Conservation (phyloP, 2,113 vertebrate genomes). For the Nerophis lumbriciformis region DNA sequence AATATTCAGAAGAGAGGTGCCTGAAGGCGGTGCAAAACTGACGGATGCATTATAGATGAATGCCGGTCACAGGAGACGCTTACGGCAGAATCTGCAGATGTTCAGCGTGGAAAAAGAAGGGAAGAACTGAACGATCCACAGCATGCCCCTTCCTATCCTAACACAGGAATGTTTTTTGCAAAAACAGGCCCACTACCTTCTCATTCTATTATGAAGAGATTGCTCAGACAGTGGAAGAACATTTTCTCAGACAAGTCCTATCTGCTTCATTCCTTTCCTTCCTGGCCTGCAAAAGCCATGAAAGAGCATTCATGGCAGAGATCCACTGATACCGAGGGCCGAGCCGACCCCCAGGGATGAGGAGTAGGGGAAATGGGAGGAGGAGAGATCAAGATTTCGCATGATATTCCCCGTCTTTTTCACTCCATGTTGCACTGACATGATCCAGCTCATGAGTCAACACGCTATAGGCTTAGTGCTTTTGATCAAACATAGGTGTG, state of each 20-base stretch:
- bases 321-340: conserved; percentile 20
- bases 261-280: conserved; percentile 48
- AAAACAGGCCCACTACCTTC: conserved; percentile 11
- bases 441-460: conserved; percentile 13
- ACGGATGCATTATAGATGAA: conserved; percentile 54
- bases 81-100: conserved; percentile 45
- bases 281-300: conserved; percentile 48
- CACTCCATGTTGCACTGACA: background rate
- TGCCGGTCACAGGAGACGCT: conserved; percentile 35
- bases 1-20: conserved; percentile 46
- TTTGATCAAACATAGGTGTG: conserved; percentile 44
- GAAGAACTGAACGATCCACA: conserved; percentile 18
- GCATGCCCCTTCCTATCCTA: conserved; percentile 18
- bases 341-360: conserved; percentile 40
- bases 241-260: conserved; percentile 18
- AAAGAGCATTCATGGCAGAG: conserved; percentile 32
- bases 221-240: background rate
- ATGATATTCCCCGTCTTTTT: conserved; percentile 21
- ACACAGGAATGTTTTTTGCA: conserved; percentile 27
- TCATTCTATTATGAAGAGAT: background rate
- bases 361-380: conserved; percentile 48
- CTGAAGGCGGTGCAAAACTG: conserved; percentile 29
- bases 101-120: conserved; percentile 20
- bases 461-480: background rate
- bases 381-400: conserved; percentile 28